A percentile compares a stretch with the other conserved stretches of the same genome.
Conservation (phyloP, 2,888 invertebrate species). For the Mythimna vitellina region DNA sequence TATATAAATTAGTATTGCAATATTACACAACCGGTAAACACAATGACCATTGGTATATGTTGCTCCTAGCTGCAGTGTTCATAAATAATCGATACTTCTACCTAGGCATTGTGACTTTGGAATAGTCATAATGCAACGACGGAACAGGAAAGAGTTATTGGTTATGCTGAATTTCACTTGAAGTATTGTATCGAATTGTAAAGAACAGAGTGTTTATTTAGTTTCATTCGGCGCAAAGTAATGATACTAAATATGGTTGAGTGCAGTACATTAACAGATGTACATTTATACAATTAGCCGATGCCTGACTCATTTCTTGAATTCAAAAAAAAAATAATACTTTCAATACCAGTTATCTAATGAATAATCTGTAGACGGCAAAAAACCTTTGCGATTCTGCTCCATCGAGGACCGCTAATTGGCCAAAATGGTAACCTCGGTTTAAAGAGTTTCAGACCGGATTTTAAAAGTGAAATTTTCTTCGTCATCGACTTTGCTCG, state of each 20-base stretch:
- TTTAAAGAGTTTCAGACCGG: slow-evolving; percentile 56
- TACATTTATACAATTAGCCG: neutral
- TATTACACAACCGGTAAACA: slow-evolving; percentile 39
- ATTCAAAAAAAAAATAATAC: slow-evolving; percentile 24
- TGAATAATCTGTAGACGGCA: neutral
- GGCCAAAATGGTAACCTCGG: slow-evolving; percentile 29
- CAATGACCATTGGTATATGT: slow-evolving; percentile 16
- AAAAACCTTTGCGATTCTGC: slow-evolving; percentile 22
- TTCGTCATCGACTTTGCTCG: slow-evolving; percentile 36
- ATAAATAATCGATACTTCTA: neutral
- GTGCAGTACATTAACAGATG: neutral
- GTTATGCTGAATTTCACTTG: neutral
- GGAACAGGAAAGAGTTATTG: neutral
- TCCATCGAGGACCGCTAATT: slow-evolving; percentile 30
- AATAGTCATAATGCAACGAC: neutral
- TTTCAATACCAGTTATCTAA: slow-evolving; percentile 18
- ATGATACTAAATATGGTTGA: neutral
- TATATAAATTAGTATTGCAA: slow-evolving; percentile 39
- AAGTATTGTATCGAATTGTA: neutral
- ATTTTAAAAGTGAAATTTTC: slow-evolving; percentile 65
- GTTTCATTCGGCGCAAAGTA: neutral
- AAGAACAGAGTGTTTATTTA: neutral
- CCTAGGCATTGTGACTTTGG: neutral
- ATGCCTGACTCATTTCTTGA: slow-evolving; percentile 4
- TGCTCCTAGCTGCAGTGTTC: neutral